Evolutionary conservation across 2,113 vertebrate genomes (phyloP).

Genomic region (Bostrychus sinensis): DNA sequence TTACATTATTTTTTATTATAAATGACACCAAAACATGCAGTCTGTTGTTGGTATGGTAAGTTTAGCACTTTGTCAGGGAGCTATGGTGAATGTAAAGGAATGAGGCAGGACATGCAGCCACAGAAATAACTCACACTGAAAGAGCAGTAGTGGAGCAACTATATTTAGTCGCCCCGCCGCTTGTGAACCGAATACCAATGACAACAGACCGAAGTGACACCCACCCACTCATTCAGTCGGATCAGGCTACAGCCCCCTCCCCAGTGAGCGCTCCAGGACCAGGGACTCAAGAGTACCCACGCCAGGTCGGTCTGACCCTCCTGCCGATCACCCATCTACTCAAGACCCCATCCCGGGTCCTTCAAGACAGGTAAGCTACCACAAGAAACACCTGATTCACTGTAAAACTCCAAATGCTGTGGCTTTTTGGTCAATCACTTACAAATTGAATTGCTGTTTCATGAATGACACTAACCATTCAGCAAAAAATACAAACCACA

Average conservation of each 20-base stretch:
- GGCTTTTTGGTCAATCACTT: not conserved
- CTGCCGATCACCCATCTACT: conserved; percentile 47
- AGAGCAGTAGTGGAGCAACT: conserved; percentile 49
- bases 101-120: not conserved
- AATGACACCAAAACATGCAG: not conserved
- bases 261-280: conserved; percentile 73
- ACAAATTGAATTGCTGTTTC: too few relatives aligned
- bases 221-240: conserved; percentile 38
- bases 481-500: not conserved
- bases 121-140: conserved; percentile 27
- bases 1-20: too few relatives aligned
- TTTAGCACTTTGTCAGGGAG: not conserved
- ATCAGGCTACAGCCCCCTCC: conserved; percentile 55
- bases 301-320: conserved; percentile 67
- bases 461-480: too few relatives aligned
- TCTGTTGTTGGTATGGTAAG: not conserved
- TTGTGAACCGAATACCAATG: conserved; percentile 87
- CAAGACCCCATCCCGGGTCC: conserved; percentile 52
- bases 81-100: not conserved
- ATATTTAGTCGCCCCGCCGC: conserved; percentile 89
- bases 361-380: conserved; percentile 73
- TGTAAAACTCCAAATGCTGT: conserved; percentile 14
- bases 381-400: conserved; percentile 31
- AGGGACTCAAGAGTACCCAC: conserved; percentile 80
- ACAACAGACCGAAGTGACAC: conserved; percentile 82